Percentiles rank a stretch among this genome's conserved stretches.
Evolutionary conservation across 2,113 vertebrate genomes (phyloP).

Genomic region (Agapornis roseicollis): DNA sequence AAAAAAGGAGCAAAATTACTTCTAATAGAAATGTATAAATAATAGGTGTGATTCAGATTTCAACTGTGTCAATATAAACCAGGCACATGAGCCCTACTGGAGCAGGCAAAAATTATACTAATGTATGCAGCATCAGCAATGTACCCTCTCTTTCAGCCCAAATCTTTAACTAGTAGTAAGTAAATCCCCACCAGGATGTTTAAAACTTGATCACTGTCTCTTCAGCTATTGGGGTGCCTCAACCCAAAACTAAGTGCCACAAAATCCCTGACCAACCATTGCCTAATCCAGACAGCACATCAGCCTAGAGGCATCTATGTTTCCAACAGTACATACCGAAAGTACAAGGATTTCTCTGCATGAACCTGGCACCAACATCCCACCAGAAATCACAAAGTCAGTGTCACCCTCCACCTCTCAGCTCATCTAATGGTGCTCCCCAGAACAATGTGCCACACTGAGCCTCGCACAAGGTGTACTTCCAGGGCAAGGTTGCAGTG

Average conservation of each 20-base stretch:
- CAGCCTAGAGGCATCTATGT: not conserved
- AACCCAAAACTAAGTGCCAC: not conserved
- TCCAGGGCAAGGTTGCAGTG: fast-evolving
- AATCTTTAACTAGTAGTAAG: not conserved
- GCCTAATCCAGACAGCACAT: fast-evolving
- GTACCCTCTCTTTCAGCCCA: not conserved
- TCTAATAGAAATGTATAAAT: not conserved
- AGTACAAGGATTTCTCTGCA: not conserved
- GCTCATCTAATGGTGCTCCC: not conserved
- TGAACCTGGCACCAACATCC: fast-evolving
- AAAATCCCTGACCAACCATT: not conserved
- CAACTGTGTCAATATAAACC: not conserved
- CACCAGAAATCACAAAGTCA: not conserved
- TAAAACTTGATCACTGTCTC: not conserved
- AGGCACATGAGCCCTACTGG: not conserved
- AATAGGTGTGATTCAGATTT: not conserved
- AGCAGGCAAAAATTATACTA: not conserved
- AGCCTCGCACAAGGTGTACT: not conserved
- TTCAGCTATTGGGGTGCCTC: not conserved
- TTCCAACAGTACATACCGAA: fast-evolving
- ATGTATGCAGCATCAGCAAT: not conserved
- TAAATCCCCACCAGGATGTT: not conserved
- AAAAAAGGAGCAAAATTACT: not conserved
- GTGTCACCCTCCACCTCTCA: not conserved
- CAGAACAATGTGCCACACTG: fast-evolving